phyloP scores from a whole-genome alignment of 2,888 invertebrate genomes.

The Odontomyia ornata region DNA sequence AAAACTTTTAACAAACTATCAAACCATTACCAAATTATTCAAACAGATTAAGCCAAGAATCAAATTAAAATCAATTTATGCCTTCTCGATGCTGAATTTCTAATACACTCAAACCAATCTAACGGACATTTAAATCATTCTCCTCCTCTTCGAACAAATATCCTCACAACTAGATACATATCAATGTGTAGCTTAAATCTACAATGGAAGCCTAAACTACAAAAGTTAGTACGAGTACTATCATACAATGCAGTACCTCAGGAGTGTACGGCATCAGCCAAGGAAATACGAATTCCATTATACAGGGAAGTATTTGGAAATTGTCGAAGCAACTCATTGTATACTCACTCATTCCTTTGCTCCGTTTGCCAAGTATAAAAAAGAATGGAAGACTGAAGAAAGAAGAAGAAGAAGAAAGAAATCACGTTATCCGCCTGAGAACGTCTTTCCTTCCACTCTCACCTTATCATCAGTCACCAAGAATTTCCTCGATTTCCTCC shows the following conservation, averaged over 20 bases:
- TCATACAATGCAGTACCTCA: no score
- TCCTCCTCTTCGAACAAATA: neutral
- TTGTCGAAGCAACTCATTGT: neutral
- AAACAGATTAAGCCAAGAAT: neutral
- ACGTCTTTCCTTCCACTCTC: neutral
- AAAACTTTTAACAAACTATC: neutral
- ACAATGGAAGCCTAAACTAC: neutral
- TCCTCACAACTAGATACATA: neutral
- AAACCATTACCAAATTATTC: neutral
- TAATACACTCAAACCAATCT: neutral
- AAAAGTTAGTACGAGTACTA: no score
- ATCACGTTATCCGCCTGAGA: constrained; percentile 22
- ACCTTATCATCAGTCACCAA: neutral
- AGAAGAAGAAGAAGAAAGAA: neutral
- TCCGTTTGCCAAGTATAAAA: no score
- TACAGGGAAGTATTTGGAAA: neutral
- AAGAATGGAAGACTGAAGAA: no score
- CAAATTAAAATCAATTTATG: constrained; percentile 34
- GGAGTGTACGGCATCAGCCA: neutral
- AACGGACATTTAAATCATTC: neutral
- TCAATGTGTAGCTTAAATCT: neutral
- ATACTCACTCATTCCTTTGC: neutral
- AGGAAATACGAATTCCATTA: neutral
- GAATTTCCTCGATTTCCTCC: neutral
- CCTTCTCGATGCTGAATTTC: neutral